phyloP scores from a whole-genome alignment of 2,113 vertebrate species.

The Lipophrys pholis region DNA sequence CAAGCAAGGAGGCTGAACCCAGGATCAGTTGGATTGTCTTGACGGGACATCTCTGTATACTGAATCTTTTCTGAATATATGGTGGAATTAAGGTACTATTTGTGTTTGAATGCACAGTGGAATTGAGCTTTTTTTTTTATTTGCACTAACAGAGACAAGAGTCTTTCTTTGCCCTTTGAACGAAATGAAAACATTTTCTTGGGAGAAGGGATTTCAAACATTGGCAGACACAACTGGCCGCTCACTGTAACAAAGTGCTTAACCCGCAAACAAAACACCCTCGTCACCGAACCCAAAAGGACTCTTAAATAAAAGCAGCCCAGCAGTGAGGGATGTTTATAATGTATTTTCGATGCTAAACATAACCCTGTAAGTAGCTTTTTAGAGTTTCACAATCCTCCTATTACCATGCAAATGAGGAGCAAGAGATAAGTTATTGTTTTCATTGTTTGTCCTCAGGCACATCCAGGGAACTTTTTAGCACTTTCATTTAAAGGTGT shows the following conservation, averaged over 20 bases:
- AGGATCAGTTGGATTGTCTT: constrained; percentile 33
- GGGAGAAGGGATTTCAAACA: constrained; percentile 6
- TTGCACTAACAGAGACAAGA: not conserved
- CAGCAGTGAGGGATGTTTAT: constrained; percentile 11
- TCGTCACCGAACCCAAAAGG: constrained; percentile 18
- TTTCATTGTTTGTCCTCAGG: not conserved
- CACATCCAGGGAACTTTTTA: constrained; percentile 6
- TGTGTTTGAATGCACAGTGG: constrained; percentile 21
- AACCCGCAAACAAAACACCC: constrained; percentile 29
- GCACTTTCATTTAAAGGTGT: constrained; percentile 22
- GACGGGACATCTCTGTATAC: not conserved
- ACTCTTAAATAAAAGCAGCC: constrained; percentile 22
- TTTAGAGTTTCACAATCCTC: constrained; percentile 27
- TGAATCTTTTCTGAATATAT: constrained; percentile 1
- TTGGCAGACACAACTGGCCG: constrained; percentile 15
- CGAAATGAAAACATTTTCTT: constrained; percentile 18
- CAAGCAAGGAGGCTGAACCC: constrained; percentile 41
- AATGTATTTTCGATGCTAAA: constrained; percentile 21
- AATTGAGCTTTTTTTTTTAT: not conserved
- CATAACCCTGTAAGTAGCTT: constrained; percentile 9
- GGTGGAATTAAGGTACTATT: constrained; percentile 23
- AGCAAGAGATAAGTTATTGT: not conserved
- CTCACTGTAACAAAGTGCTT: constrained; percentile 1
- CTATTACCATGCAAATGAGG: constrained; percentile 1
- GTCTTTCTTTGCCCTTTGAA: not conserved